Evolutionary conservation across 2,797 vertebrate genomes (phyloP).

Genomic region (Lacerta viridis): DNA sequence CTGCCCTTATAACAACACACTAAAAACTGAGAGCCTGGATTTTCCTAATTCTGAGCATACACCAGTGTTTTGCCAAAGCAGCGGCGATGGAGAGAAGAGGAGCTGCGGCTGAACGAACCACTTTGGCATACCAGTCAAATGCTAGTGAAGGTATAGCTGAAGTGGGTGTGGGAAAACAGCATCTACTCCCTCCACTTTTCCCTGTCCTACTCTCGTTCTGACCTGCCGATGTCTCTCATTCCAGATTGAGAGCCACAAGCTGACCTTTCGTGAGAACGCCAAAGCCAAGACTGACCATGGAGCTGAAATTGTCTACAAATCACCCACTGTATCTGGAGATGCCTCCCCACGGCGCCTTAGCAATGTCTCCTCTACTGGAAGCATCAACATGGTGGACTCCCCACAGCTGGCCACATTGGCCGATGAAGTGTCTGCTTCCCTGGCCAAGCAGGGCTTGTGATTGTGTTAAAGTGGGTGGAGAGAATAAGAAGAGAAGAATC

Average conservation of each 20-base stretch:
- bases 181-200: accelerated
- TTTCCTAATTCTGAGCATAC: background rate
- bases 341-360: slow-evolving; percentile 94
- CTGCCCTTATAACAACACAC: background rate
- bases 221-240: background rate
- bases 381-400: slow-evolving; percentile 95
- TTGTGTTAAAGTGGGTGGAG: slow-evolving; percentile 68
- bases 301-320: slow-evolving; percentile 94
- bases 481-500: slow-evolving; percentile 74
- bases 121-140: background rate
- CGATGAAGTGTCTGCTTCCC: slow-evolving; percentile 95
- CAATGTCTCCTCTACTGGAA: slow-evolving; percentile 96
- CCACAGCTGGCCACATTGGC: slow-evolving; percentile 97
- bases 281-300: slow-evolving; percentile 98
- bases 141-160: background rate
- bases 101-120: background rate
- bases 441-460: slow-evolving; percentile 99
- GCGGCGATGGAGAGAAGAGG: background rate
- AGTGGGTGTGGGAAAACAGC: background rate
- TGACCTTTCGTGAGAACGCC: slow-evolving; percentile 95
- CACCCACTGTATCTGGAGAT: slow-evolving; percentile 88
- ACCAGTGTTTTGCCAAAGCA: background rate
- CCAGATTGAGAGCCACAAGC: slow-evolving; percentile 97
- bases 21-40: background rate
- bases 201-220: background rate